These are phyloP conservation scores for Stenodema calcarata DNA, from an alignment of 2,888 invertebrate genomes.

Conservation along the genomic window DNA sequence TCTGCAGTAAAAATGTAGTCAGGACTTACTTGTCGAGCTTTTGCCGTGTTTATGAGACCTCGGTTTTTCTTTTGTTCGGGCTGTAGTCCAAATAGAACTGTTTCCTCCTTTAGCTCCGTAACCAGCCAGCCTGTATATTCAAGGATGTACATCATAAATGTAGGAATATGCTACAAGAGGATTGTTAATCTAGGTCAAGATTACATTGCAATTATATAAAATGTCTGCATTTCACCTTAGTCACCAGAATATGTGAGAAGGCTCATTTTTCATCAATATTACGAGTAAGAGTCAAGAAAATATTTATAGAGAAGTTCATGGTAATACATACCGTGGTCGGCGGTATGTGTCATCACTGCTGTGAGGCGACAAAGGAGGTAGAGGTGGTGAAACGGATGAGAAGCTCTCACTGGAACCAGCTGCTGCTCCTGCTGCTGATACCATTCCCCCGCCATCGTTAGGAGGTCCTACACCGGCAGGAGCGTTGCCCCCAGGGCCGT, in stretches of 20 bases:
- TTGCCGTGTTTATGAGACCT: conserved; percentile 42
- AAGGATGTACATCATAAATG: not conserved
- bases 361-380: conserved; percentile 78
- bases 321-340: conserved; percentile 41
- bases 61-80: conserved; percentile 54
- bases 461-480: conserved; percentile 23
- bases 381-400: conserved; percentile 77
- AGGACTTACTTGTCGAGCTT: not conserved
- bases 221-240: too few species aligned
- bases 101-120: conserved; percentile 32
- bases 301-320: too few species aligned
- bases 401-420: conserved; percentile 72
- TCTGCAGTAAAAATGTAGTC: not conserved
- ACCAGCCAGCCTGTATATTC: conserved; percentile 35
- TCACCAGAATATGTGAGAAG: too few species aligned
- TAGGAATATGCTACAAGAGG: too few species aligned
- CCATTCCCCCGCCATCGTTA: conserved; percentile 57
- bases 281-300: too few species aligned
- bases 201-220: too few species aligned
- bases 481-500: conserved; percentile 64
- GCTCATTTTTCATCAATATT: too few species aligned
- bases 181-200: too few species aligned
- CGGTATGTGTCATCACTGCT: conserved; percentile 56
- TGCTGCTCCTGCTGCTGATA: conserved; percentile 60
- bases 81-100: conserved; percentile 49